These are phyloP conservation scores for Ciconia nigra DNA, from an alignment of 2,797 vertebrate genomes.

Conservation along the genomic window DNA sequence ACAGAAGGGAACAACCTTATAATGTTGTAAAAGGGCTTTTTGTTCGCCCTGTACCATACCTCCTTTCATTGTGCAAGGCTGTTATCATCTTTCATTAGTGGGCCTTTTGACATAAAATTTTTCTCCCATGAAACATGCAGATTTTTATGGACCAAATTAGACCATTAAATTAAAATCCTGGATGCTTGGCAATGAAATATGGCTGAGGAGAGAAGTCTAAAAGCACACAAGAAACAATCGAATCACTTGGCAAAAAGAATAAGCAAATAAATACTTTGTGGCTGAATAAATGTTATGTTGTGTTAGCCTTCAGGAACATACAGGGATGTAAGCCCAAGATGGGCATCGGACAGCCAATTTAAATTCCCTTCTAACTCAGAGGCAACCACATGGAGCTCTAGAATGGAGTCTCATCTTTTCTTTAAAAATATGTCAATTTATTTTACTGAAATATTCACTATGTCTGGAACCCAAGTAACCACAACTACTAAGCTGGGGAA, in stretches of 20 bases:
- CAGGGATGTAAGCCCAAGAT: not conserved
- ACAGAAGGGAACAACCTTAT: not conserved
- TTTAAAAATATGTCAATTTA: not conserved
- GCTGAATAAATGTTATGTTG: not conserved
- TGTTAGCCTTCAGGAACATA: not conserved
- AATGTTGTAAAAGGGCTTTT: slow-evolving; percentile 2
- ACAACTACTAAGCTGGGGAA: not conserved
- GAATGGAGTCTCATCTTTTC: not conserved
- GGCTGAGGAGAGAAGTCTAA: not conserved
- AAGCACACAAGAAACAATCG: not conserved
- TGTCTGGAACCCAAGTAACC: not conserved
- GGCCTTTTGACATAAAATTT: not conserved
- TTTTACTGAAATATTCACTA: not conserved
- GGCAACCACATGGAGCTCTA: not conserved
- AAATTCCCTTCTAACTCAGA: not conserved
- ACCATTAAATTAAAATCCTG: slow-evolving; percentile 4
- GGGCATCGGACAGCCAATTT: not conserved
- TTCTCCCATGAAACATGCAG: not conserved
- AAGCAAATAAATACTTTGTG: not conserved
- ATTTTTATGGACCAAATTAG: not conserved
- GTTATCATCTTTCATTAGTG: slow-evolving; percentile 8
- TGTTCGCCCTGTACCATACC: not conserved
- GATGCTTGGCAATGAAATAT: not conserved
- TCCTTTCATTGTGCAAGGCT: not conserved
- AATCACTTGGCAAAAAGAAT: not conserved